Base-by-base conservation (phyloP, 2,797 vertebrate species). In the Luscinia luscinia region DNA sequence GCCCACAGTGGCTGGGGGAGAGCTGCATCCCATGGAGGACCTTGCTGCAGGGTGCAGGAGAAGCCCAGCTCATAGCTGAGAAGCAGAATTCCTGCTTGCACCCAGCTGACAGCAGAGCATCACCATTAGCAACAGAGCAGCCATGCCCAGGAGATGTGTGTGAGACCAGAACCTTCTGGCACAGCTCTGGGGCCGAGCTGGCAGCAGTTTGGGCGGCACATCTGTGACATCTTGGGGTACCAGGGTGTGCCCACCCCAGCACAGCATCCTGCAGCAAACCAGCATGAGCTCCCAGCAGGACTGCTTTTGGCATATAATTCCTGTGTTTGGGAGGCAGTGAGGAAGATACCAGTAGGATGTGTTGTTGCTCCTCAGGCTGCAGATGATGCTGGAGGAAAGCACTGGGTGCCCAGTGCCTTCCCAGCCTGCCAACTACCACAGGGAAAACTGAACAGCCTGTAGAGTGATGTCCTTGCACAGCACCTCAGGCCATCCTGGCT, bases 141-240 rank as follows among this genome's bases (percentile, higher is more conserved):
- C 40, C 68, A 30, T 66, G 26, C 40, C 24, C 45, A 58, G 63
- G 21, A 32, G 22, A 0, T 2, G 34, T 40, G 43, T 21, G 2
- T 13, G 19, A 73, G 43, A 57, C 79, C 79, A 62, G 43, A 54
- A 69, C 57, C 36, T 69, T 48, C 64, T 69, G 75, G 36, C 7
- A 2, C 40, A 40, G 61, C 61, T 58, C 70, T 32, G 14, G 2
- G 3, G 10, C 62, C 0, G 0, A 74, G 69, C 58, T 87, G 55
- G 48, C 54, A 49, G 38, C 5, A 6, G 64, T 43, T 45, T 73
- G 48, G 54, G 54, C 78, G 61, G 52, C 0, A 12, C 28, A 11
- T 49, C 48, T 78, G 55, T 68, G 61, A 17, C 76, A 86, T n/a
- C 27, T 55, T 0, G 0, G 14, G 23, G 30, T 61, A 32, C 10